Evolutionary conservation across 2,888 invertebrate species (phyloP).

Genomic region (Calameuta pallipes): DNA sequence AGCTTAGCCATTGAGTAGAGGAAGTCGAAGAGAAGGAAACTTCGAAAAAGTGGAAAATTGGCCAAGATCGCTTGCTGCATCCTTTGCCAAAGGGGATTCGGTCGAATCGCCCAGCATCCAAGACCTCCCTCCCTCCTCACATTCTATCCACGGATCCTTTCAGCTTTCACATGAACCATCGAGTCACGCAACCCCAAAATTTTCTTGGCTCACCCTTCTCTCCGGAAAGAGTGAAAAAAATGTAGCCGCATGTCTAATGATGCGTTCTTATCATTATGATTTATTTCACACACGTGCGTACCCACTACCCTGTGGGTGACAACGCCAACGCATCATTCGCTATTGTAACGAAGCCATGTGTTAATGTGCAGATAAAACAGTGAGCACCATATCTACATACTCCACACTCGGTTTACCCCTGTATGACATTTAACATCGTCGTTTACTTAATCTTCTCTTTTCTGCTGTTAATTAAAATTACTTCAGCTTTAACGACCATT

Average conservation of each 20-base stretch:
- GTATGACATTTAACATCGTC: background rate
- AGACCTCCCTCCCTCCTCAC: background rate
- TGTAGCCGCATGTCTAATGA: conserved; percentile 34
- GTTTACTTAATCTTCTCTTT: background rate
- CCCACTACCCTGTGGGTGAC: conserved; percentile 13
- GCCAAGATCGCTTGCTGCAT: background rate
- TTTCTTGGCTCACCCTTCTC: background rate
- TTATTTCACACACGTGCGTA: conserved; percentile 49
- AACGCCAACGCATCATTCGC: conserved; percentile 41
- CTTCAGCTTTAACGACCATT: background rate
- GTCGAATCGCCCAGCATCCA: background rate
- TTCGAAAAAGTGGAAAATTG: conserved; percentile 1
- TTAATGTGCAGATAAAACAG: conserved; percentile 46
- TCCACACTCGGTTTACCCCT: conserved; percentile 9
- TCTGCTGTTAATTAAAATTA: background rate
- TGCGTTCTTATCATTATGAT: conserved; percentile 50
- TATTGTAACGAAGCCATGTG: conserved; percentile 44
- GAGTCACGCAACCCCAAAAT: background rate
- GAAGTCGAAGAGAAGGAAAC: background rate
- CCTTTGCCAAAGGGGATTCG: background rate
- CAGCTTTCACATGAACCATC: background rate
- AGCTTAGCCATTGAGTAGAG: background rate
- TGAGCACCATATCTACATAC: conserved; percentile 15
- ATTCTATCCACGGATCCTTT: background rate
- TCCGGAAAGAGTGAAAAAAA: background rate